Evolutionary conservation across 2,888 invertebrate species (phyloP), one percentile per base, ranked within the genome.

Genomic region (Melangyna quadrimaculata): DNA sequence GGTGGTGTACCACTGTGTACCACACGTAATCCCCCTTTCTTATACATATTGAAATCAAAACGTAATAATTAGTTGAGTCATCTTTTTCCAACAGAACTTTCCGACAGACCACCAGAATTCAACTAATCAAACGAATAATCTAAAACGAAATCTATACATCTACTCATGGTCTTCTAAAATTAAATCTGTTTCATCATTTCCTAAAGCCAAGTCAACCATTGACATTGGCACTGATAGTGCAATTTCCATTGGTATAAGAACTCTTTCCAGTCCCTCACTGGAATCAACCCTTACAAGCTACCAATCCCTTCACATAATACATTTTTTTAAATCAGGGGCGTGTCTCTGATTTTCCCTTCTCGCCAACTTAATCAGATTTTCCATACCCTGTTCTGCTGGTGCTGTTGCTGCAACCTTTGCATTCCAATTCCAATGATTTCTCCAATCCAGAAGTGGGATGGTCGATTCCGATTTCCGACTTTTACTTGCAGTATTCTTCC

Each of bases 291-390:
- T 74, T 69, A 55, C 22, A 53, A 35, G 17, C 22, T 70, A 61
- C 79, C 79, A 71, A 67, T 73, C 22, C 14, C 40, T 57, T 74
- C 40, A 35, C 22, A 24, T 55, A 61, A 43, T 12, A 61, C 69
- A 69, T 74, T 32, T 27, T n/a, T 22, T 43, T 14, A 70, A 78
- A 74, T 79, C 78, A 65, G 70, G 79, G 83, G 83, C 83, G 83
- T 83, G 83, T 70, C 83, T 83, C 59, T 83, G 83, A 78, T 78
- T 79, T 82, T 40, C 57, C 59, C 73, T 48, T 57, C 65, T 79
- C 55, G 35, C 37, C 35, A 59, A 67, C 59, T 70, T 29, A 14
- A 73, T 19, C 48, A 29, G 59, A 74, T 79, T 74, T 78, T 48
- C 61, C 55, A 35, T 24, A 0, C 35, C n/a, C 10, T 24, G 9